These are phyloP conservation scores for Eutolmus rufibarbis DNA, from an alignment of 2,888 invertebrate species.

Conservation along the genomic window DNA sequence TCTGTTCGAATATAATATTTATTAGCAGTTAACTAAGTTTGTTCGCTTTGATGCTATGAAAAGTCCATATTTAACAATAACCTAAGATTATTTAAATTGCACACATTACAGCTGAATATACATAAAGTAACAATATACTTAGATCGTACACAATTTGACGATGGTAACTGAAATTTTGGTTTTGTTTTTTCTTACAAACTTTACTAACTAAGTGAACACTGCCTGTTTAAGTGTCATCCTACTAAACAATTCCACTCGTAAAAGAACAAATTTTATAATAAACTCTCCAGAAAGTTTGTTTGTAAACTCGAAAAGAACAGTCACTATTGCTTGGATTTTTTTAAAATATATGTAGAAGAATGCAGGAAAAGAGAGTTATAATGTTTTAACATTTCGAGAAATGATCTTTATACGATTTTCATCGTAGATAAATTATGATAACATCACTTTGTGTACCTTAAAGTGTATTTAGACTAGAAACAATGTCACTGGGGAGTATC, in stretches of 20 bases:
- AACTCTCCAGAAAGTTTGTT: not conserved
- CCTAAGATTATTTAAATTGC: not conserved
- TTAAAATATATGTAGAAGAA: not conserved
- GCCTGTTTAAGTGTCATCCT: not conserved
- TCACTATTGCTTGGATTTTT: not conserved
- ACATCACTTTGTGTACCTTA: slow-evolving; percentile 15
- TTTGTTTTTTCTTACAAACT: not conserved
- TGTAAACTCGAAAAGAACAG: not conserved
- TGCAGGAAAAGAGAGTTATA: not conserved
- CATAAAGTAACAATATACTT: not conserved
- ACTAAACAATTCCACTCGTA: not conserved
- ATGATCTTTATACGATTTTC: slow-evolving; percentile 17
- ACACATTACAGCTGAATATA: not conserved
- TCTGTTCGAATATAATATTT: not conserved
- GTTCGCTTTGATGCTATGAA: not conserved
- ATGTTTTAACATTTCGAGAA: slow-evolving; percentile 1
- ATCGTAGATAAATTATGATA: not conserved
- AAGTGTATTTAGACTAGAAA: slow-evolving; percentile 11
- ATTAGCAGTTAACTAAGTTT: not conserved
- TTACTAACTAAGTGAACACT: slow-evolving; percentile 8
- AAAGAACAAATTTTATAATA: slow-evolving; percentile 18
- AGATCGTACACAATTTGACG: not conserved
- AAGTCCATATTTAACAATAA: not conserved
- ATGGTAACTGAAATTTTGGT: not conserved
- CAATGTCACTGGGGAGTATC: not conserved